These are phyloP conservation scores for Parnassius glacialis DNA, from an alignment of 2,888 invertebrate species.

Conservation along the genomic window DNA sequence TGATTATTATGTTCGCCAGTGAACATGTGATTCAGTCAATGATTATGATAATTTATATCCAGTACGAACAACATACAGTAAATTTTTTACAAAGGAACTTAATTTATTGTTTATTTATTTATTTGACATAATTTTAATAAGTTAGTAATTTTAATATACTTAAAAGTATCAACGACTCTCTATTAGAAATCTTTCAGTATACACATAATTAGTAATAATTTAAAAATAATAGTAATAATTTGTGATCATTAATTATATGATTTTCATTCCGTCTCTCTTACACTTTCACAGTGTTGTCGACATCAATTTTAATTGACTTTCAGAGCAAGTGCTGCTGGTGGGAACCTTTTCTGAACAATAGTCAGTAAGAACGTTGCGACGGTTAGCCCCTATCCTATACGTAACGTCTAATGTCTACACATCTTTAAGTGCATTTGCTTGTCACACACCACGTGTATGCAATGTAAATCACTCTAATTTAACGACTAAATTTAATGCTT, in stretches of 20 bases:
- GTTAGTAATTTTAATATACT: too few species aligned
- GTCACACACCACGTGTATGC: constrained; percentile 59
- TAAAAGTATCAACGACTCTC: too few species aligned
- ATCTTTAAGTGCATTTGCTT: constrained; percentile 63
- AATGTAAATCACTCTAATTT: constrained; percentile 23
- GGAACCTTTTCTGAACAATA: constrained; percentile 22
- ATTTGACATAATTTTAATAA: too few species aligned
- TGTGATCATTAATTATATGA: neutral
- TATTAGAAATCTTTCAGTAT: too few species aligned
- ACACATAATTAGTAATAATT: too few species aligned
- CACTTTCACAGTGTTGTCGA: neutral
- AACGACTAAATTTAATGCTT: constrained; percentile 18
- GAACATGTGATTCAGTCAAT: too few species aligned
- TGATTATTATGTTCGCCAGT: too few species aligned
- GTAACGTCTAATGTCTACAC: constrained; percentile 49
- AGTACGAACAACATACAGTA: too few species aligned
- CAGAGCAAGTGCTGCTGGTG: constrained; percentile 4
- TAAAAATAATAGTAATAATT: too few species aligned
- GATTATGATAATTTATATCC: too few species aligned
- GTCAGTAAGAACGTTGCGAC: constrained; percentile 33
- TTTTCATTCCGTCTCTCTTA: neutral
- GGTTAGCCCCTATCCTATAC: constrained; percentile 75
- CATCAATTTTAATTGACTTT: constrained; percentile 2
- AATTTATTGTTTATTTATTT: too few species aligned
- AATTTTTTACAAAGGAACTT: too few species aligned